These are phyloP conservation scores for Chelon labrosus DNA, from an alignment of 2,797 vertebrate genomes.

Conservation along the genomic window DNA sequence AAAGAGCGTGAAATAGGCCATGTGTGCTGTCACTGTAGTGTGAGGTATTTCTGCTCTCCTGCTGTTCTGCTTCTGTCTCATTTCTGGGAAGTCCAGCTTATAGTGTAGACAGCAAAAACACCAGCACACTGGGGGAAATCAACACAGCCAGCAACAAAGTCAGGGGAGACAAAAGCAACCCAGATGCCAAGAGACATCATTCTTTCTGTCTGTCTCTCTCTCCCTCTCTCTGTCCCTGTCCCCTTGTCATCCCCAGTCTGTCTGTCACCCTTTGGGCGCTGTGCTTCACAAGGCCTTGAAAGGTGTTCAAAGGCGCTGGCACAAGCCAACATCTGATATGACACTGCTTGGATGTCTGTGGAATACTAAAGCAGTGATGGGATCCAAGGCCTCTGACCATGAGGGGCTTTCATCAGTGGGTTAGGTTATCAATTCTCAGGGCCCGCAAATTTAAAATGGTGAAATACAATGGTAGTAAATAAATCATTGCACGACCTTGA, in stretches of 20 bases:
- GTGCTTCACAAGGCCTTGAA: constrained; percentile 47
- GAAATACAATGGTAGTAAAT: not conserved
- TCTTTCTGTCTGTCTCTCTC: constrained; percentile 1
- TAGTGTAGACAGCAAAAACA: constrained; percentile 67
- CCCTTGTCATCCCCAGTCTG: constrained; percentile 16
- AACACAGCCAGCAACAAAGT: constrained; percentile 70
- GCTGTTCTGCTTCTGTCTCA: constrained; percentile 63
- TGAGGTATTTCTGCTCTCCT: constrained; percentile 66
- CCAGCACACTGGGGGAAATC: constrained; percentile 67
- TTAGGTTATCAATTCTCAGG: not conserved
- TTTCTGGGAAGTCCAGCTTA: constrained; percentile 78
- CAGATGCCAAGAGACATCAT: constrained; percentile 57
- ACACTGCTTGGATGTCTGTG: constrained; percentile 41
- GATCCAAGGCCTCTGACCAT: not conserved
- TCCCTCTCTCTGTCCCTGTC: constrained; percentile 27
- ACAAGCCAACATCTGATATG: constrained; percentile 37
- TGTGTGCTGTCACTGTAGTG: constrained; percentile 42
- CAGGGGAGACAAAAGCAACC: constrained; percentile 52
- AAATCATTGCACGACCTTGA: not conserved
- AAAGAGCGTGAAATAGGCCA: constrained; percentile 33
- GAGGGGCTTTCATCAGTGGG: not conserved
- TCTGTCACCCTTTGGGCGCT: constrained; percentile 34
- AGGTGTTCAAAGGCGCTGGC: constrained; percentile 52
- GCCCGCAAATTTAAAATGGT: not conserved
- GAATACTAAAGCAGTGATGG: constrained; percentile 9